Conservation (phyloP, 1,140 invertebrate genomes). For the Antheraea mylitta region DNA sequence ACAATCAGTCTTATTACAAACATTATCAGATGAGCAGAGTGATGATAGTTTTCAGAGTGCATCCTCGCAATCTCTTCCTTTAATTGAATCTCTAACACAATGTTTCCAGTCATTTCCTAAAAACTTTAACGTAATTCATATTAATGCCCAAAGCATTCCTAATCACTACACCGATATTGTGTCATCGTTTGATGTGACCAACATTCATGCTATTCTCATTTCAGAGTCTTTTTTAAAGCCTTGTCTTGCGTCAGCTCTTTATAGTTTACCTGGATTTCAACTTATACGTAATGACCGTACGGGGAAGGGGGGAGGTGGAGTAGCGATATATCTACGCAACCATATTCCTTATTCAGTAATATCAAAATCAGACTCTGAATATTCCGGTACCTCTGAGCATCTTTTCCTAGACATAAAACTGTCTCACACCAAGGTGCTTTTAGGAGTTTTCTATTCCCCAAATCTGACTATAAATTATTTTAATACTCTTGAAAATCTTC, state of each 20-base stretch:
- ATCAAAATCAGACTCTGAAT: background rate
- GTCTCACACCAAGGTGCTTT: background rate
- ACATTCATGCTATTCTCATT: conserved; percentile 11
- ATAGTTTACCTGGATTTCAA: conserved; percentile 6
- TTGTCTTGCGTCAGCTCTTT: conserved; percentile 11
- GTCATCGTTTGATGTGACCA: conserved; percentile 1
- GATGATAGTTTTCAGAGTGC: too few species aligned
- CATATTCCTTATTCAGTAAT: conserved; percentile 11
- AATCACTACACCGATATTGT: conserved; percentile 12
- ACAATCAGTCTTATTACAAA: too few species aligned
- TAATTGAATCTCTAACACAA: too few species aligned
- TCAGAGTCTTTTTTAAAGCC: conserved; percentile 14
- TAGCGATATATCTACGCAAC: conserved; percentile 13
- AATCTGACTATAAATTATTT: conserved; percentile 13
- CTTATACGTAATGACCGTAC: conserved; percentile 14
- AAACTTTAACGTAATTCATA: too few species aligned
- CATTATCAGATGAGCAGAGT: too few species aligned
- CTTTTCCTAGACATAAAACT: background rate
- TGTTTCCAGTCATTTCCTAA: too few species aligned
- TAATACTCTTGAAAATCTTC: background rate
- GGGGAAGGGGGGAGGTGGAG: conserved; percentile 7
- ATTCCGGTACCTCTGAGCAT: background rate
- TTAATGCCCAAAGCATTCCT: too few species aligned
- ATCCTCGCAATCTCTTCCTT: too few species aligned
- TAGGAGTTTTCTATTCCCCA: conserved; percentile 11